A percentile compares a stretch with the other conserved stretches of the same genome.
Evolutionary conservation across 2,113 vertebrate genomes (phyloP).

Genomic region (Heterotis niloticus): DNA sequence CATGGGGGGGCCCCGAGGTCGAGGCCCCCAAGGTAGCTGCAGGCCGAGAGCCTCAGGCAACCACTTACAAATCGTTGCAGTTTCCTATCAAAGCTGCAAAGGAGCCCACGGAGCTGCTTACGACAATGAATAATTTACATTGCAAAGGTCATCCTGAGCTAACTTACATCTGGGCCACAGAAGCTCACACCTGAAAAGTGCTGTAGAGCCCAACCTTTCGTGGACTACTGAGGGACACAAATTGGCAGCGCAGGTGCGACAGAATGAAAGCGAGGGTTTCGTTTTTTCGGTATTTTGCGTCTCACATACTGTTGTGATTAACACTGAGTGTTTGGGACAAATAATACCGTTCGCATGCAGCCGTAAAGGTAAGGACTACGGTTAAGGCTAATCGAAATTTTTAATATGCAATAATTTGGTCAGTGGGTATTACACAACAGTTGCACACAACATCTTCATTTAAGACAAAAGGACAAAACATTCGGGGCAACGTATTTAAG

Average conservation of each 20-base stretch:
- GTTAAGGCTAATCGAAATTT: background rate
- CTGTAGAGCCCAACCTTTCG: slow-evolving; percentile 54
- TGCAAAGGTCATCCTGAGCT: slow-evolving; percentile 48
- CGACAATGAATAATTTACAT: slow-evolving; percentile 67
- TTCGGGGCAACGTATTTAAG: background rate
- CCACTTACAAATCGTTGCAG: slow-evolving; percentile 64
- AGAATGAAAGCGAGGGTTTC: slow-evolving; percentile 58
- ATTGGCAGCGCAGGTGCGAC: slow-evolving; percentile 7
- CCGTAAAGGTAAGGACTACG: slow-evolving; percentile 32
- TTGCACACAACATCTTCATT: background rate
- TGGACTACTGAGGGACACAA: slow-evolving; percentile 31
- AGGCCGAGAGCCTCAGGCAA: slow-evolving; percentile 66
- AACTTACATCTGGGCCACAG: slow-evolving; percentile 30
- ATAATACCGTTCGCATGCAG: slow-evolving; percentile 56
- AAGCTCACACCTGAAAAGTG: slow-evolving; percentile 46
- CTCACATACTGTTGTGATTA: slow-evolving; percentile 54
- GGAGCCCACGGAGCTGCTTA: slow-evolving; percentile 61
- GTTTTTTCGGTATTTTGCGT: slow-evolving; percentile 37
- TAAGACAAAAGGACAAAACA: background rate
- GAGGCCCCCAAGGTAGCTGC: slow-evolving; percentile 55
- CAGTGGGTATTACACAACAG: background rate
- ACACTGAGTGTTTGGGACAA: slow-evolving; percentile 47
- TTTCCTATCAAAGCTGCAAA: slow-evolving; percentile 65
- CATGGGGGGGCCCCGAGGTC: slow-evolving; percentile 31
- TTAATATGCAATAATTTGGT: background rate